Percentiles rank a stretch among this genome's conserved stretches.
phyloP scores from a whole-genome alignment of 64 coral and sea anemone genomes.

The Porites lutea region DNA sequence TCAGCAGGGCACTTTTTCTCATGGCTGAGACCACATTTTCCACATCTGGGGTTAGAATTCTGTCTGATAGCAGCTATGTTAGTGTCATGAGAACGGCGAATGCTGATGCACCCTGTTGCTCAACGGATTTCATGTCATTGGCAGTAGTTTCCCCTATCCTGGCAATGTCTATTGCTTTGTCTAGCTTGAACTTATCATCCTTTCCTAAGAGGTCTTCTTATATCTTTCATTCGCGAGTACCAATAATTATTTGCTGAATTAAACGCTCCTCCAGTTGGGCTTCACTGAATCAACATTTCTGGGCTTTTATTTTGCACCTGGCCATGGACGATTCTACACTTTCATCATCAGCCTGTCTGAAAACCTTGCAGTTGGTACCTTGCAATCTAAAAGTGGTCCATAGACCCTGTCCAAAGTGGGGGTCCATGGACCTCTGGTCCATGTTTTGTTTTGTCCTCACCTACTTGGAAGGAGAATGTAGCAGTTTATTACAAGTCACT shows the following conservation, averaged over 20 bases:
- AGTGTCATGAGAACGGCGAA: background rate
- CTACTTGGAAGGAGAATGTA: too few relatives aligned
- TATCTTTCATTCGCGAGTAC: conserved; percentile 35
- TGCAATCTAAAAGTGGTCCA: conserved; percentile 27
- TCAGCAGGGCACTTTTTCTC: too few relatives aligned
- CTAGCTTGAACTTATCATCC: conserved; percentile 15
- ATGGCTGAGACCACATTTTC: too few relatives aligned
- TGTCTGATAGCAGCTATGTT: background rate
- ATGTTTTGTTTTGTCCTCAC: too few relatives aligned
- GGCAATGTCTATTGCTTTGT: conserved; percentile 59
- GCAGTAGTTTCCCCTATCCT: conserved; percentile 55
- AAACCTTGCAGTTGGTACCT: conserved; percentile 59
- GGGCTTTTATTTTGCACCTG: conserved; percentile 12
- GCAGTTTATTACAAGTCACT: too few relatives aligned
- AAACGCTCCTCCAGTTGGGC: too few relatives aligned
- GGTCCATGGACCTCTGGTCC: too few relatives aligned
- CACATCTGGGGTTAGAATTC: too few relatives aligned
- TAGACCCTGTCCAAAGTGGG: too few relatives aligned
- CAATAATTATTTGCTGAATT: too few relatives aligned
- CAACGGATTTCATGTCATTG: background rate
- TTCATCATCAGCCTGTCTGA: conserved; percentile 42
- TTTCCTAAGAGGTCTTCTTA: conserved; percentile 61
- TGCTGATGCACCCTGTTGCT: background rate
- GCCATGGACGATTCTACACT: conserved; percentile 59
- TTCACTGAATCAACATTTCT: too few relatives aligned